A percentile compares a stretch with the other conserved stretches of the same genome.
Conservation (phyloP, 2,888 invertebrate genomes). For the Nephrotoma flavescens region DNA sequence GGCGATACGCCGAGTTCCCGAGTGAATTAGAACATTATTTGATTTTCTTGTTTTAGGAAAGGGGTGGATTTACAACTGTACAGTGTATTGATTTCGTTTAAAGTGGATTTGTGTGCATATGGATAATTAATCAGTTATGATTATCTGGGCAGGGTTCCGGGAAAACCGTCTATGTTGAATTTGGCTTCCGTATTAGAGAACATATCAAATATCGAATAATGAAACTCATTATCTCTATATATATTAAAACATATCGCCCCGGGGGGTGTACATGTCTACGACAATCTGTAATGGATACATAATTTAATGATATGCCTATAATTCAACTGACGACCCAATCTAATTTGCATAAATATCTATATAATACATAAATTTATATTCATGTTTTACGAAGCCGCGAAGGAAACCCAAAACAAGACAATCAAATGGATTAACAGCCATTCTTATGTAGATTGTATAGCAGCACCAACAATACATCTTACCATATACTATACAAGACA, state of each 20-base stretch:
- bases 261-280: too few species aligned
- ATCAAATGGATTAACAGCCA: not conserved
- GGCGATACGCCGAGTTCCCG: not conserved
- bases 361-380: not conserved
- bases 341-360: not conserved
- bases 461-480: not conserved
- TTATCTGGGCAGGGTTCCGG: too few species aligned
- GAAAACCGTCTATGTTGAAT: too few species aligned
- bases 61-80: not conserved
- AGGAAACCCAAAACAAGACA: not conserved
- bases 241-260: too few species aligned
- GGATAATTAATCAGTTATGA: too few species aligned
- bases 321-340: not conserved
- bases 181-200: too few species aligned
- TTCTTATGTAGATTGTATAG: not conserved
- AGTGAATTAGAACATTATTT: not conserved
- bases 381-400: not conserved
- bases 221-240: too few species aligned
- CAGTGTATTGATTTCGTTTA: not conserved
- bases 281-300: too few species aligned
- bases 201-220: too few species aligned
- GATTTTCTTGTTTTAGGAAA: not conserved
- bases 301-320: not conserved
- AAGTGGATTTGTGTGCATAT: not conserved
- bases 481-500: not conserved